A percentile compares a stretch with the other conserved stretches of the same genome.
Evolutionary conservation across 2,797 vertebrate genomes (phyloP).

Genomic region (Myotis pilosus): DNA sequence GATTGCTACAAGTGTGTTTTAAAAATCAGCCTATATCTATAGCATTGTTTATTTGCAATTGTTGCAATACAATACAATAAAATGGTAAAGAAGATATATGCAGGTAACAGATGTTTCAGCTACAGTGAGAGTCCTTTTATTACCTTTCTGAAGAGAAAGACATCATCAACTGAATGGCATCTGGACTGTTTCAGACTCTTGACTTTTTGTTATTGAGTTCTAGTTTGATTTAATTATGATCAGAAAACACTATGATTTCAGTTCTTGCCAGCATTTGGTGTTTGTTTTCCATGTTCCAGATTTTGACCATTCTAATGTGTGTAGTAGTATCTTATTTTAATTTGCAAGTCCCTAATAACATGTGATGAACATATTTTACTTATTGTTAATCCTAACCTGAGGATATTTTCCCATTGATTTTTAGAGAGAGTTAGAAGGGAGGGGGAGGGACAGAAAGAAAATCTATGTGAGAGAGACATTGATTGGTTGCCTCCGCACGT

Average conservation of each 20-base stretch:
- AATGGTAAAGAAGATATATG: not conserved
- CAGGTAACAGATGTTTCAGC: slow-evolving; percentile 1
- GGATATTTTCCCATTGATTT: too few species aligned
- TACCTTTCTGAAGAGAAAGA: not conserved
- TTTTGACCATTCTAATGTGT: not conserved
- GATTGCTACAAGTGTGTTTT: not conserved
- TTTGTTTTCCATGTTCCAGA: not conserved
- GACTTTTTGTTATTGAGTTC: not conserved
- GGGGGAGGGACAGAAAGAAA: too few species aligned
- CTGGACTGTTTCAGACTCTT: not conserved
- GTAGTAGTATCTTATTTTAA: not conserved
- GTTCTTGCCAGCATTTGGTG: not conserved
- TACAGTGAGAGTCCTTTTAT: not conserved
- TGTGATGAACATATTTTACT: not conserved
- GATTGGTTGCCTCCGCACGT: too few species aligned
- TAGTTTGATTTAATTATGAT: slow-evolving; percentile 3
- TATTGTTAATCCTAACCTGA: too few species aligned
- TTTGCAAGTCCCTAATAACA: not conserved
- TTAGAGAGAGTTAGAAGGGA: too few species aligned
- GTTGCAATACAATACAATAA: not conserved
- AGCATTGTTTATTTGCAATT: slow-evolving; percentile 19
- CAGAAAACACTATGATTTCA: not conserved
- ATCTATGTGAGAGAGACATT: too few species aligned
- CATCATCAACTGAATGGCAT: not conserved
- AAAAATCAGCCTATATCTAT: not conserved